phyloP scores from a whole-genome alignment of 2,113 vertebrate species.

The Myiozetetes cayanensis region DNA sequence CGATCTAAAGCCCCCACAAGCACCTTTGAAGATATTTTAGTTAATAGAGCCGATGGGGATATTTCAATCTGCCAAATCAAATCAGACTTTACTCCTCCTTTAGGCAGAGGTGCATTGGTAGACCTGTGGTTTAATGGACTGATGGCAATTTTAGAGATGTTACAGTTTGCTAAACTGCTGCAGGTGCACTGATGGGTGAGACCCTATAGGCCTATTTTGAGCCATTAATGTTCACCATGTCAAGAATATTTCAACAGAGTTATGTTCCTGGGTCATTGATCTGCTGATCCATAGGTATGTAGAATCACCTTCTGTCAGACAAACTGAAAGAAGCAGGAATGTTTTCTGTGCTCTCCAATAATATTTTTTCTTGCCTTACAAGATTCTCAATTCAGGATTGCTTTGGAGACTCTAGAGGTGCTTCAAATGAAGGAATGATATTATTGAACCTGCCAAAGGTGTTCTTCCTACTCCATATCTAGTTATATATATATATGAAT shows the following conservation, averaged over 20 bases:
- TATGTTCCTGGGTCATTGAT: conserved; percentile 32
- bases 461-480: neutral
- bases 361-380: neutral
- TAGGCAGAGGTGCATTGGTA: neutral
- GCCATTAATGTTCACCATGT: conserved; percentile 1
- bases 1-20: neutral
- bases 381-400: neutral
- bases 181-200: conserved; percentile 23
- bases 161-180: conserved; percentile 14
- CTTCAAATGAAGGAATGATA: neutral
- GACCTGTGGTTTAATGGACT: neutral
- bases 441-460: neutral
- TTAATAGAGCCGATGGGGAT: neutral
- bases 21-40: neutral
- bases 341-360: neutral
- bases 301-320: neutral
- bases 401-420: neutral
- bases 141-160: neutral
- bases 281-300: conserved; percentile 1
- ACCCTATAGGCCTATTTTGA: conserved; percentile 4
- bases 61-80: neutral
- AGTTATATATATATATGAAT: neutral
- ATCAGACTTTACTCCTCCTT: neutral
- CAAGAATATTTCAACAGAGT: conserved; percentile 39
- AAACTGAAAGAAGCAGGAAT: neutral